phyloP scores from a whole-genome alignment of 2,113 vertebrate genomes.

The Shinisaurus crocodilurus region DNA sequence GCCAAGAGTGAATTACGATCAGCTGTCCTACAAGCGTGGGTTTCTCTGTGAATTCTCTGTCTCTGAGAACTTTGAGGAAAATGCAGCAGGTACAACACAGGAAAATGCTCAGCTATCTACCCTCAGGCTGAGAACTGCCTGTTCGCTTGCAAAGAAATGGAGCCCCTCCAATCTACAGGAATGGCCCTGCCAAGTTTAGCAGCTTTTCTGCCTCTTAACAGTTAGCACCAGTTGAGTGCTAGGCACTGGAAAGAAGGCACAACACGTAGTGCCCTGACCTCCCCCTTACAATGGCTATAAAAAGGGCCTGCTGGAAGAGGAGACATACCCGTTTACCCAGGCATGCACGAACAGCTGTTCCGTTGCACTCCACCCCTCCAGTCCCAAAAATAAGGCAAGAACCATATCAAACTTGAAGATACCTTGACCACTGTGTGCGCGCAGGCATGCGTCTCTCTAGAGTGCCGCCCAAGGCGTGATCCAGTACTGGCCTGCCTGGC shows the following conservation, averaged over 20 bases:
- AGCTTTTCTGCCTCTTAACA: not conserved
- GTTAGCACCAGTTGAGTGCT: not conserved
- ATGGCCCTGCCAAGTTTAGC: not conserved
- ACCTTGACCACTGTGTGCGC: not conserved
- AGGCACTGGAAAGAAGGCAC: not conserved
- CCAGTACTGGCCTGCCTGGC: not conserved
- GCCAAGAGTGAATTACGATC: not conserved
- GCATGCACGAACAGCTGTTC: not conserved
- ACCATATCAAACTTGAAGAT: not conserved
- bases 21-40: too few relatives aligned
- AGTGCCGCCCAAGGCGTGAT: not conserved
- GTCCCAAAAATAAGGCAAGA: conserved; percentile 1
- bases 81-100: not conserved
- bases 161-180: not conserved
- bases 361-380: not conserved
- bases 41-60: not conserved
- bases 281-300: not conserved
- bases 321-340: not conserved
- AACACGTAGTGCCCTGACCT: too few relatives aligned
- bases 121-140: not conserved
- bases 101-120: not conserved
- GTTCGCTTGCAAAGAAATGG: not conserved
- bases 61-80: not conserved
- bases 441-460: too few relatives aligned
- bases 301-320: not conserved